A percentile compares a stretch with the other conserved stretches of the same genome.
These are phyloP conservation scores for Agapornis roseicollis DNA, from an alignment of 2,113 vertebrate species.

Conservation along the genomic window DNA sequence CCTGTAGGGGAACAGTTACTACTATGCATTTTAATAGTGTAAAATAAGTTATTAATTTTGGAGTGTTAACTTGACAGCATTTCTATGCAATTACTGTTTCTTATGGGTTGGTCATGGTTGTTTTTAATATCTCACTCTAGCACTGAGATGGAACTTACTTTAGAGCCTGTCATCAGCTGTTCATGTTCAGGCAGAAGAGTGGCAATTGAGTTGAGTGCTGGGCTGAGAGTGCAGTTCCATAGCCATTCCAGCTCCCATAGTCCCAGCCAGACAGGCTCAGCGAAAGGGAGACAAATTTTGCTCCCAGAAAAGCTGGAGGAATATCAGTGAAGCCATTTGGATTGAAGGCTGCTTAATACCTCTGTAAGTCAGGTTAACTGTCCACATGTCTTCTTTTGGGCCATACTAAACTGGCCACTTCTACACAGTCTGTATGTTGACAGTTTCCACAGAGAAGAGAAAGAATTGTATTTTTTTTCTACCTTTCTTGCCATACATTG, in stretches of 20 bases:
- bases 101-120: background rate
- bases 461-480: background rate
- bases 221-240: background rate
- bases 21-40: constrained; percentile 3
- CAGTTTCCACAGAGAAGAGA: background rate
- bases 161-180: background rate
- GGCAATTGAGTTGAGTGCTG: background rate
- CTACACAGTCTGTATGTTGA: background rate
- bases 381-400: background rate
- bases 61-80: background rate
- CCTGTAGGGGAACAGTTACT: background rate
- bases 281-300: background rate
- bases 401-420: background rate
- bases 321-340: background rate
- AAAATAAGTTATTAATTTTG: constrained; percentile 28
- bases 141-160: background rate
- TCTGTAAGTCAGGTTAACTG: background rate
- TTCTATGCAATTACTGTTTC: background rate
- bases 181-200: background rate
- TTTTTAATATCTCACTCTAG: background rate
- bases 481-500: background rate
- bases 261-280: background rate
- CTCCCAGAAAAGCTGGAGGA: background rate
- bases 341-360: background rate
- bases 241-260: background rate